A percentile compares a stretch with the other conserved stretches of the same genome.
These are phyloP conservation scores for Mormyrus lacerda DNA, from an alignment of 2,113 vertebrate genomes.

Conservation along the genomic window DNA sequence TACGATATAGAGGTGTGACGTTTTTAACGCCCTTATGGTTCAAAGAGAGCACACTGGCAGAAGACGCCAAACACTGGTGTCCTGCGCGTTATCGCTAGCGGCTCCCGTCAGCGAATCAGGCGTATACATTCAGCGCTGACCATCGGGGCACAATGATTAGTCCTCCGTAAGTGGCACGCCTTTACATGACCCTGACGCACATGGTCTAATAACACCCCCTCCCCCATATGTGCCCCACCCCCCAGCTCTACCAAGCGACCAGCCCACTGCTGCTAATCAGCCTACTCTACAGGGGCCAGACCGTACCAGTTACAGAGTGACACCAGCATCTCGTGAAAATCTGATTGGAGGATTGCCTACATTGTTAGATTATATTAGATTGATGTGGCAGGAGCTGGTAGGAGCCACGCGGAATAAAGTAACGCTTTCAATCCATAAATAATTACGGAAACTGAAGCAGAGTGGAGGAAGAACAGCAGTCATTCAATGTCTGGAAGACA, in stretches of 20 bases:
- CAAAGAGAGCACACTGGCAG: neutral
- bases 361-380: constrained; percentile 54
- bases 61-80: neutral
- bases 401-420: constrained; percentile 56
- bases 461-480: neutral
- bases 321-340: constrained; percentile 62
- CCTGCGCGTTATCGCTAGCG: neutral
- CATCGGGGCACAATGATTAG: neutral
- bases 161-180: neutral
- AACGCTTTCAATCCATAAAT: constrained; percentile 41
- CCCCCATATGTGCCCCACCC: constrained; percentile 17
- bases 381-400: constrained; percentile 72
- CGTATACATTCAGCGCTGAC: neutral
- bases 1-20: neutral
- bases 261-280: constrained; percentile 55
- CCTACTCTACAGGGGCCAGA: constrained; percentile 50
- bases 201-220: neutral
- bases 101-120: neutral
- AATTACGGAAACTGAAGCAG: constrained; percentile 22
- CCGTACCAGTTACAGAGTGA: constrained; percentile 74
- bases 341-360: constrained; percentile 60
- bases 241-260: constrained; percentile 40
- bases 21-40: neutral
- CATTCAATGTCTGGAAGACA: neutral
- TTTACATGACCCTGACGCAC: neutral